These are phyloP conservation scores for Aphelinus atriplicis DNA, from an alignment of 1,140 invertebrate species.

Conservation along the genomic window DNA sequence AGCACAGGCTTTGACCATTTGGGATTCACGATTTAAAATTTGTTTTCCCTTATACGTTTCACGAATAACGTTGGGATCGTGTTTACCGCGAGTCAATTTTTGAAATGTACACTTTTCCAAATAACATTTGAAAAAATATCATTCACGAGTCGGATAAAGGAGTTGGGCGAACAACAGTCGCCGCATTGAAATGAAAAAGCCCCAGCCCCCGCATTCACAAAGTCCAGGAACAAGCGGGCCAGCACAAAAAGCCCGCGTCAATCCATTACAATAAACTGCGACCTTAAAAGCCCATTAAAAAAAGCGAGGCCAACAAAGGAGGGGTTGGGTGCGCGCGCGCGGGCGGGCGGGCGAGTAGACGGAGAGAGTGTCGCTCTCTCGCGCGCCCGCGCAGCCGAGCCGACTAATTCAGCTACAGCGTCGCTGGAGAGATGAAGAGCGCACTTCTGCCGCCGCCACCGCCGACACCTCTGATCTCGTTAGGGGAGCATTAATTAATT, in stretches of 20 bases:
- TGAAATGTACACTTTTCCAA: too few relatives aligned
- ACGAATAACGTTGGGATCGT: too few relatives aligned
- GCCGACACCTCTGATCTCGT: conserved; percentile 63
- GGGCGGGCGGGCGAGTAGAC: background rate
- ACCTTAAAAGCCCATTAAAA: conserved; percentile 23
- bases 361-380: background rate
- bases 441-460: conserved; percentile 30
- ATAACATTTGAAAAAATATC: too few relatives aligned
- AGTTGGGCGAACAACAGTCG: too few relatives aligned
- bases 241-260: background rate
- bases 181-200: too few relatives aligned
- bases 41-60: too few relatives aligned
- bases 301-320: background rate
- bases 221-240: too few relatives aligned
- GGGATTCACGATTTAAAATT: too few relatives aligned
- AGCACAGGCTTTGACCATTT: too few relatives aligned
- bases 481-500: conserved; percentile 63
- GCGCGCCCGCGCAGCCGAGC: background rate
- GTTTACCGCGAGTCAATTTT: too few relatives aligned
- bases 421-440: background rate
- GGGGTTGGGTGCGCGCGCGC: background rate
- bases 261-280: conserved; percentile 30
- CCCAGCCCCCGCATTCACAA: too few relatives aligned
- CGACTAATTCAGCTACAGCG: conserved; percentile 8
- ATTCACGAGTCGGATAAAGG: too few relatives aligned